Base-by-base conservation (phyloP, 1,140 invertebrate genomes). In the Bombus fervidus region DNA sequence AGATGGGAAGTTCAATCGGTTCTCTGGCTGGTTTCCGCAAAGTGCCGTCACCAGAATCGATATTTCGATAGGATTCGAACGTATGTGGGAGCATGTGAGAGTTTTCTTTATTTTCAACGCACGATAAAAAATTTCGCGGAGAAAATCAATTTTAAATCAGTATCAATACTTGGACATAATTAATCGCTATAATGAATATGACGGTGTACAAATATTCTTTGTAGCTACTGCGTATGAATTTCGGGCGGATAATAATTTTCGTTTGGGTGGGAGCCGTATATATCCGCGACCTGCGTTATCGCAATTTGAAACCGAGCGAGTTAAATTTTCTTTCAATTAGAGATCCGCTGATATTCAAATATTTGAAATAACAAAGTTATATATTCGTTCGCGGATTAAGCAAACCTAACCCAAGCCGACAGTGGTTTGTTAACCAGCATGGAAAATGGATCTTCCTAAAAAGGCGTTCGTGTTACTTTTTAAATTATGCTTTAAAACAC, bases 291-390 rank as follows among this genome's bases (percentile, higher is more conserved):
- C 18, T 18, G 3, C 31, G 66, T 37, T 68, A 68, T 68, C 22
- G 34, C 18, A 37, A 25, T 34, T 13, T 25, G 12, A 31, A 71
- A 39, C 47, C 34, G 31, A 13, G 6, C 25, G 69, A 81, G 39
- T 62, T 72, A 43, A 79, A 79, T 79, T 79, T 79, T 69, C 78
- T 53, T 80, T 69, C 41, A 22, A 34, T 64, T 28, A 66, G 41
- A 47, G 25, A 53, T n/a, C 10, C 25, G 25, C 25, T 1, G 64
- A 12, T 28, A 39, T 47, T 34, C 25, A 68, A 37, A 69, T 53
- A 69, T 47, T 39, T 53, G 43, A 80, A 69, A 69, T 47, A 80
- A 69, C 43, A 53, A 8, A 10, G 28, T n/a, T 13, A 34, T 31
- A 62, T 62, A 62, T 22, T 37, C 39, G 39, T 25, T 5, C 2